phyloP scores from a whole-genome alignment of 1,140 invertebrate species.

The Glossosoma conforme region DNA sequence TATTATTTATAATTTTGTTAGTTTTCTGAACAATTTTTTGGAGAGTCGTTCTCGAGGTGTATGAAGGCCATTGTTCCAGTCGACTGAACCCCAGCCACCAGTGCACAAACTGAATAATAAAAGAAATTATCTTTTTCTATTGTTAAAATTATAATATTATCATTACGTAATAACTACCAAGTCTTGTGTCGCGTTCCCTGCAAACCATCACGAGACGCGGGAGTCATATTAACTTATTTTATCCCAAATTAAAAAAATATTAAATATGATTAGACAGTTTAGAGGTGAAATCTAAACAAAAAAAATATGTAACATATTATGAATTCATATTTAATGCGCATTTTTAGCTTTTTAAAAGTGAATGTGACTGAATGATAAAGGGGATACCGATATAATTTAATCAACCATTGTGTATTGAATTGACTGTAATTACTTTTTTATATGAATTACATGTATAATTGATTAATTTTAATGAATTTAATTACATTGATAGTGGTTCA shows the following conservation, averaged over 20 bases:
- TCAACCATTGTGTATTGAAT: no score
- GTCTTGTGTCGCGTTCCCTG: constrained; percentile 15
- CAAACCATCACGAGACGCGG: constrained; percentile 10
- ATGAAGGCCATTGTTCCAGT: no score
- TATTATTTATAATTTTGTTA: no score
- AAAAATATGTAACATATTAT: constrained; percentile 24
- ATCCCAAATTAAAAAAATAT: constrained; percentile 25
- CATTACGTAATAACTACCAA: no score
- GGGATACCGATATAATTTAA: no score
- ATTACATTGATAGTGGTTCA: no score
- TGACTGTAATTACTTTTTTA: no score
- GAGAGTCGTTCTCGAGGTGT: constrained; percentile 13
- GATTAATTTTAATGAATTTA: no score
- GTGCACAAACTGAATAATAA: constrained; percentile 30
- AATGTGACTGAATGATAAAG: constrained; percentile 13
- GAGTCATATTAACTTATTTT: constrained; percentile 28
- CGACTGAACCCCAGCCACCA: no score
- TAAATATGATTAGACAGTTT: constrained; percentile 25
- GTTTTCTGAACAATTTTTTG: no score
- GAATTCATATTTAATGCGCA: constrained; percentile 23
- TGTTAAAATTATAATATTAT: constrained; percentile 25
- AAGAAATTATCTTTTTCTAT: constrained; percentile 24
- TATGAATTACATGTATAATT: no score
- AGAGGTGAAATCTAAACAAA: constrained; percentile 26
- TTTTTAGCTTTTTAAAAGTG: constrained; percentile 29